Evolutionary conservation across 2,888 invertebrate genomes (phyloP).

Genomic region (Cecidostiba fungosa): DNA sequence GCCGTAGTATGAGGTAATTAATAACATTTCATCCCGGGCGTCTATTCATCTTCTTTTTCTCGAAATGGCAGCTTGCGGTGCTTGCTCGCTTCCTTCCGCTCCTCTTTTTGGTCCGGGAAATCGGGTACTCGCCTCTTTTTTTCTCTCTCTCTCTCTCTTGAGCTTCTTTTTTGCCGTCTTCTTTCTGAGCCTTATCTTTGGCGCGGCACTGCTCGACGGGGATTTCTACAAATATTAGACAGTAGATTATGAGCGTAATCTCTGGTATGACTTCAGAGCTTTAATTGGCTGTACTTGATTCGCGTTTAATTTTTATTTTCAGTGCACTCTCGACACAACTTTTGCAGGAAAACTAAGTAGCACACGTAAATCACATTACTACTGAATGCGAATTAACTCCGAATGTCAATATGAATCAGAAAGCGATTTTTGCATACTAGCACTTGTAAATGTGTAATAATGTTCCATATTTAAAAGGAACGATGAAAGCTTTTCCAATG

Average conservation of each 20-base stretch:
- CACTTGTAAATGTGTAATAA: too few species aligned
- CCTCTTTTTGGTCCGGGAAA: constrained; percentile 12
- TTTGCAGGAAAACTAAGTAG: background rate
- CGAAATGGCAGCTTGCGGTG: constrained; percentile 42
- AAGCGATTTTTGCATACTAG: too few species aligned
- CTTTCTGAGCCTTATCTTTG: constrained; percentile 27
- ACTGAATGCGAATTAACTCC: too few species aligned
- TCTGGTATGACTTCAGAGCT: background rate
- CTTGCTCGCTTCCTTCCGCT: constrained; percentile 18
- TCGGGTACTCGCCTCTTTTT: constrained; percentile 2
- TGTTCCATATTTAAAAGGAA: too few species aligned
- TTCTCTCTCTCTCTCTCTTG: background rate
- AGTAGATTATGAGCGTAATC: background rate
- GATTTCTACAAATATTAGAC: constrained; percentile 41
- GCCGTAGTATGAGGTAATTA: constrained; percentile 61
- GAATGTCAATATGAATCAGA: too few species aligned
- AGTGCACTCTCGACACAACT: background rate
- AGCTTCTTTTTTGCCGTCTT: background rate
- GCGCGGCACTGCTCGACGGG: constrained; percentile 15
- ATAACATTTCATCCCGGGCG: constrained; percentile 57
- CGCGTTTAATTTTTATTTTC: background rate
- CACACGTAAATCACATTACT: too few species aligned
- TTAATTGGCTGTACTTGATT: background rate
- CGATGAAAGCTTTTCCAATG: too few species aligned
- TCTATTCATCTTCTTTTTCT: constrained; percentile 62